Evolutionary conservation across 1,140 invertebrate species (phyloP).

Genomic region (Teleopsis dalmanni): DNA sequence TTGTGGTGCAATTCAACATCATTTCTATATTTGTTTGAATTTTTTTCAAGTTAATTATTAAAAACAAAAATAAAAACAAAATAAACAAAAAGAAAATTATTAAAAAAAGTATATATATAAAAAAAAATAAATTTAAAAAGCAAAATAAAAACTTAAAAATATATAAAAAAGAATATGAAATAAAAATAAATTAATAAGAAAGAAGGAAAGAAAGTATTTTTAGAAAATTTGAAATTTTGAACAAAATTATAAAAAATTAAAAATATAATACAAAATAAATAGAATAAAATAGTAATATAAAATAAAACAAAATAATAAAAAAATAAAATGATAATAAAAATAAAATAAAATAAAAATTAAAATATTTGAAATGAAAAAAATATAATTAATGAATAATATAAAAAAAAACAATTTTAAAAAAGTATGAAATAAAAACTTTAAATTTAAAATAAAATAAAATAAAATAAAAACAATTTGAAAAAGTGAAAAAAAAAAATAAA

Average conservation of each 20-base stretch:
- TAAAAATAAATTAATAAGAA: background rate
- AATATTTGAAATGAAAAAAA: background rate
- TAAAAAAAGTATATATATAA: background rate
- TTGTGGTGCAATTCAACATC: too few species aligned
- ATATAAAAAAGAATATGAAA: background rate
- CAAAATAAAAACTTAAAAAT: background rate
- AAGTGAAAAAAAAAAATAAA: background rate
- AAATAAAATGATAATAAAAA: background rate
- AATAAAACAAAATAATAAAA: background rate
- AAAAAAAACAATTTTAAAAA: background rate
- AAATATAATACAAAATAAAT: background rate
- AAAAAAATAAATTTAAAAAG: background rate
- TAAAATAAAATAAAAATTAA: background rate
- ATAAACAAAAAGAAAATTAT: background rate
- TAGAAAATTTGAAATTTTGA: too few species aligned
- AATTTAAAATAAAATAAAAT: background rate
- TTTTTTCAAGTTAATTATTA: too few species aligned
- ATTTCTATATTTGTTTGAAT: too few species aligned
- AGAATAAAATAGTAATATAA: background rate
- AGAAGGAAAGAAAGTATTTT: background rate
- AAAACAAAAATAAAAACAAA: background rate
- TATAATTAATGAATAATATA: background rate
- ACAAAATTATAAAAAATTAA: too few species aligned
- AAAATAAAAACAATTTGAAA: background rate
- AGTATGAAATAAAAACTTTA: background rate